phyloP scores from a whole-genome alignment of 2,888 invertebrate genomes.

The Drosophila kuntzei region DNA sequence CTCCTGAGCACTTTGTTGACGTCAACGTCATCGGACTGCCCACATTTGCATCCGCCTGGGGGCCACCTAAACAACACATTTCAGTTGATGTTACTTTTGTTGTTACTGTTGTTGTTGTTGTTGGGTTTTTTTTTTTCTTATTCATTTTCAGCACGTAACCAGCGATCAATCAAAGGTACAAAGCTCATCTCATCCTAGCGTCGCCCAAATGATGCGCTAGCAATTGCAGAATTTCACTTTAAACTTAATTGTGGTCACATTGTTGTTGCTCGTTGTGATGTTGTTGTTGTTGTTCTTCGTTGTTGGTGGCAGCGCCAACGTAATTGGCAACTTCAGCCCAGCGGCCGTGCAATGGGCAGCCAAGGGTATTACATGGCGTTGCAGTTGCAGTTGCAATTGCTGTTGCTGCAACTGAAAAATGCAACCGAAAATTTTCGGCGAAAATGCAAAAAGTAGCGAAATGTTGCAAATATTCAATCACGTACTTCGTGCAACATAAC shows the following conservation, averaged over 20 bases:
- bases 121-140: slow-evolving; percentile 26
- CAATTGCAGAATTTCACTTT: slow-evolving; percentile 79
- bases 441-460: slow-evolving; percentile 59
- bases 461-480: slow-evolving; percentile 81
- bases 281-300: slow-evolving; percentile 21
- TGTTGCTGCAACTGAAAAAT: slow-evolving; percentile 45
- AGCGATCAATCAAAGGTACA: slow-evolving; percentile 75
- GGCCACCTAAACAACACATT: slow-evolving; percentile 42
- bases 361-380: slow-evolving; percentile 70
- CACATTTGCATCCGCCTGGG: slow-evolving; percentile 74
- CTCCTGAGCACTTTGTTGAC: slow-evolving; percentile 63
- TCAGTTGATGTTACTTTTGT: slow-evolving; percentile 27
- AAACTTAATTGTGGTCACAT: slow-evolving; percentile 69
- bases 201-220: slow-evolving; percentile 70
- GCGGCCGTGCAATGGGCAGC: slow-evolving; percentile 57
- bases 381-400: slow-evolving; percentile 28
- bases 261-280: slow-evolving; percentile 26
- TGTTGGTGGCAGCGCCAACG: slow-evolving; percentile 52
- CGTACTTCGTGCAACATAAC: slow-evolving; percentile 76
- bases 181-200: slow-evolving; percentile 52
- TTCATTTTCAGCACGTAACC: slow-evolving; percentile 72
- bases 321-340: slow-evolving; percentile 71
- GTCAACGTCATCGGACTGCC: slow-evolving; percentile 46
- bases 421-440: slow-evolving; percentile 51
- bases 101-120: slow-evolving; percentile 20